Evolutionary conservation across 1,140 invertebrate species (phyloP), one percentile per base, ranked within the genome.

Genomic region (Sesamia nonagrioides): DNA sequence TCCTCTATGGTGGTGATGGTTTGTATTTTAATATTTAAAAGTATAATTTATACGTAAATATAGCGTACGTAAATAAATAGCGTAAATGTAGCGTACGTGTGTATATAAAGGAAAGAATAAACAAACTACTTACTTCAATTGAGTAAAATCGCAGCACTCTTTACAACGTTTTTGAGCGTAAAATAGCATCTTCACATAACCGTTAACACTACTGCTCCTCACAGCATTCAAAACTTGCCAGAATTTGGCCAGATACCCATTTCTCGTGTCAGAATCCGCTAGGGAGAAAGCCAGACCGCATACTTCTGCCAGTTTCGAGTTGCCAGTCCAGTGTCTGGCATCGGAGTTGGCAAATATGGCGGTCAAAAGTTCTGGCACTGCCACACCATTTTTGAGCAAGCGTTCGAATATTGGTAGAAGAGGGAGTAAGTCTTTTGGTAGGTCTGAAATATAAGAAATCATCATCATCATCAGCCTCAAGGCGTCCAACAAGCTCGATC

Each of bases 111-210:
- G 15, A 60, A 15, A 37, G 6, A 21, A 40, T 4, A 42, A 21
- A 18, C 1, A 45, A n/a, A 21, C 2, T 11, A 42, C 63, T 45
- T 33, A 68, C 63, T 21, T 69, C 11, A 69, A 33, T 7, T 69
- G 40, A 1, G 35, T 0, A 33, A 5, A 15, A 61, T 75, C 56
- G 17, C 72, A 75, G 35, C 56, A 60, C 6, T 74, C 8, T 5
- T 6, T 8, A n/a, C 42, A 45, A 21, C 2, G 0, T 50, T 15
- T 71, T 9, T 52, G 21, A 1, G 56, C 42, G 35, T 75, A 75
- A 18, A 33, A 61, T 5, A 75, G 35, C 3, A 61, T 35, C 15
- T 61, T 75, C n/a, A 75, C 21, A 35, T 61, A 75, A 33, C 50
- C 13, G 6, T 13, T 18, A 11, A 48, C 56, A 18, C 58, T 75